These are phyloP conservation scores for Sebastolobus alascanus DNA, from an alignment of 2,797 vertebrate species.

Conservation along the genomic window DNA sequence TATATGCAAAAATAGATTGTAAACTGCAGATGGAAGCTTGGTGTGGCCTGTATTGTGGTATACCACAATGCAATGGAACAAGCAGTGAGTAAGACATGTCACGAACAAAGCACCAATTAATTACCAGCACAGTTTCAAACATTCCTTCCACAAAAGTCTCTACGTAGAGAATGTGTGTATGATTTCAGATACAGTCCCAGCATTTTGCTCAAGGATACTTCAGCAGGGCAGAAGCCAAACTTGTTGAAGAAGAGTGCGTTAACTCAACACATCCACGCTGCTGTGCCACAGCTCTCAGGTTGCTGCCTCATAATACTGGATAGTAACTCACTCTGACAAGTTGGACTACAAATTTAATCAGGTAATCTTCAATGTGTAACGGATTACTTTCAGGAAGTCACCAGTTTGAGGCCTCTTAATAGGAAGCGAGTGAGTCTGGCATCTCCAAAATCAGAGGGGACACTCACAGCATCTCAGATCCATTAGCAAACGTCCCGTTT, in stretches of 20 bases:
- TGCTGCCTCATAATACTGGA: too few species aligned
- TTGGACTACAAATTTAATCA: conserved; percentile 11
- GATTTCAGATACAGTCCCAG: neutral
- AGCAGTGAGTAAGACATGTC: neutral
- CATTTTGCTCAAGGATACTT: neutral
- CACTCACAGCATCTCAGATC: conserved; percentile 36
- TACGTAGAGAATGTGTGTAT: neutral
- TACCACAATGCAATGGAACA: too few species aligned
- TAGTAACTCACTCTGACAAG: conserved; percentile 15
- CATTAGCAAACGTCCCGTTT: conserved; percentile 59
- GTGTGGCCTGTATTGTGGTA: too few species aligned
- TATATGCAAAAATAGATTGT: too few species aligned
- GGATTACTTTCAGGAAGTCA: conserved; percentile 37
- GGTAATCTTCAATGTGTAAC: conserved; percentile 31
- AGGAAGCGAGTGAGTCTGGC: conserved; percentile 35
- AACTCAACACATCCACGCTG: neutral
- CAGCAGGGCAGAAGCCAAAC: neutral
- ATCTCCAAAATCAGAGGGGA: conserved; percentile 52
- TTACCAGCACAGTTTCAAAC: neutral
- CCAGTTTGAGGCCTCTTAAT: conserved; percentile 21
- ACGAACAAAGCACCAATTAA: neutral
- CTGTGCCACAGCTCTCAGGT: neutral
- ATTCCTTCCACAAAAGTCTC: rapidly evolving
- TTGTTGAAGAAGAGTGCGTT: neutral
- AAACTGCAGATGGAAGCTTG: rapidly evolving